Evolutionary conservation across 2,888 invertebrate genomes (phyloP).

Genomic region (Philonicus albiceps): DNA sequence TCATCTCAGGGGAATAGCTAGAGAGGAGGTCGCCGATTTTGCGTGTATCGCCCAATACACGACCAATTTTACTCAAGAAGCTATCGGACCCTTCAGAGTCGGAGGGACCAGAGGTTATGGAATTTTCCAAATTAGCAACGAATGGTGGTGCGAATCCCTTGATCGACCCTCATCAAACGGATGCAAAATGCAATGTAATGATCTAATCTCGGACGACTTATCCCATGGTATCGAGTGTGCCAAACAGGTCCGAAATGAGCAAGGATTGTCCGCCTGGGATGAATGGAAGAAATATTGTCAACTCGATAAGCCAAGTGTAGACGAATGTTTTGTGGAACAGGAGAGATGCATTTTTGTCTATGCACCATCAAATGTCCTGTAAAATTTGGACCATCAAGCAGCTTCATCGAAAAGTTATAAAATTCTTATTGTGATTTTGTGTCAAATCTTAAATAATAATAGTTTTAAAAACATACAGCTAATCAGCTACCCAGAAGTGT

Average conservation of each 20-base stretch:
- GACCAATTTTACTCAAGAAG: slow-evolving; percentile 63
- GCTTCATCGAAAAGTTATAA: background rate
- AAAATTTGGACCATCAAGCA: background rate
- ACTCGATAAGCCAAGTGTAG: background rate
- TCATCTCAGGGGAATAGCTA: slow-evolving; percentile 58
- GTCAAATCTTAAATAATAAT: background rate
- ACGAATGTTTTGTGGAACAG: slow-evolving; percentile 1
- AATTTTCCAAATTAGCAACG: slow-evolving; percentile 62
- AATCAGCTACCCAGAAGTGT: background rate
- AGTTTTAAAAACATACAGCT: background rate
- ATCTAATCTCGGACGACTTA: slow-evolving; percentile 58
- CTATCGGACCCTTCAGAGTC: slow-evolving; percentile 62
- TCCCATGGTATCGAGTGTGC: slow-evolving; percentile 52
- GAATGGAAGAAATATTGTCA: slow-evolving; percentile 50
- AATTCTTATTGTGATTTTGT: background rate
- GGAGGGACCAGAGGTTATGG: slow-evolving; percentile 65
- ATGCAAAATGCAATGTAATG: slow-evolving; percentile 58
- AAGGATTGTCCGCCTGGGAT: slow-evolving; percentile 52
- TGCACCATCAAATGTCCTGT: background rate
- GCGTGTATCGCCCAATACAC: slow-evolving; percentile 58
- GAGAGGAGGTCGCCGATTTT: slow-evolving; percentile 56
- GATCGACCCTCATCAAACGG: slow-evolving; percentile 55
- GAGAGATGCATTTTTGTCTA: background rate
- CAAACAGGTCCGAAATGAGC: slow-evolving; percentile 47
- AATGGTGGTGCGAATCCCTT: slow-evolving; percentile 57